Evolutionary conservation across 2,797 vertebrate genomes (phyloP).

Genomic region (Adrianichthys oophorus): DNA sequence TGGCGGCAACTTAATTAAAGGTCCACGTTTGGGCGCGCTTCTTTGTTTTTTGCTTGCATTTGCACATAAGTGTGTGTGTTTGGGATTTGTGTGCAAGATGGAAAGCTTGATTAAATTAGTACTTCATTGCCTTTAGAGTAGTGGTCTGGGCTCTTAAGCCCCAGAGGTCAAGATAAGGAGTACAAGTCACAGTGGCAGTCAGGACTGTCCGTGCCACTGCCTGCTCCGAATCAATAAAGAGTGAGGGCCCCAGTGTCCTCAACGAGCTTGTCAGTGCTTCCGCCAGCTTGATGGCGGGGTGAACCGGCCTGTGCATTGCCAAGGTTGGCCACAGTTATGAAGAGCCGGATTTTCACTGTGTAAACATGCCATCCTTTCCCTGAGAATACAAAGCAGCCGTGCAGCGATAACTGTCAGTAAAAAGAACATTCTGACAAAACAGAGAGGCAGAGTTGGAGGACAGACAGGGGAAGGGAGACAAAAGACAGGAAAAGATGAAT

Average conservation of each 20-base stretch:
- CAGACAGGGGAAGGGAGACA: constrained; percentile 4
- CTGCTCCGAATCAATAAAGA: constrained; percentile 67
- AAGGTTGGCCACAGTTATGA: constrained; percentile 69
- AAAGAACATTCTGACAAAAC: constrained; percentile 55
- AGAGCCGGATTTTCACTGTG: constrained; percentile 61
- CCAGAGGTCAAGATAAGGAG: constrained; percentile 61
- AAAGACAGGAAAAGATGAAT: constrained; percentile 45
- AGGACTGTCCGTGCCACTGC: constrained; percentile 42
- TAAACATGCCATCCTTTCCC: constrained; percentile 61
- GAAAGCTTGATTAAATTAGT: constrained; percentile 27
- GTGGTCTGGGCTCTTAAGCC: constrained; percentile 28
- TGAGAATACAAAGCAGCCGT: constrained; percentile 68
- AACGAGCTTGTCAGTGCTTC: constrained; percentile 51
- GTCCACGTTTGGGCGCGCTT: neutral
- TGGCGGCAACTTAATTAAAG: constrained; percentile 4
- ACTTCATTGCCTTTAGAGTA: constrained; percentile 15
- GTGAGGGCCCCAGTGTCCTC: constrained; percentile 35
- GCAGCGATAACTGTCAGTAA: constrained; percentile 42
- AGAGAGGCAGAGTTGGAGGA: constrained; percentile 46
- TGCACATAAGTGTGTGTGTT: neutral
- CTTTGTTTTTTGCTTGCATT: neutral
- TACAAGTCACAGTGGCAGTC: constrained; percentile 58
- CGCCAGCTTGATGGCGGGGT: constrained; percentile 44
- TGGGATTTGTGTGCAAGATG: constrained; percentile 3
- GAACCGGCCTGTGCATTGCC: constrained; percentile 41